Evolutionary conservation across 2,888 invertebrate genomes (phyloP).

Genomic region (Chrysotoxum bicinctum): DNA sequence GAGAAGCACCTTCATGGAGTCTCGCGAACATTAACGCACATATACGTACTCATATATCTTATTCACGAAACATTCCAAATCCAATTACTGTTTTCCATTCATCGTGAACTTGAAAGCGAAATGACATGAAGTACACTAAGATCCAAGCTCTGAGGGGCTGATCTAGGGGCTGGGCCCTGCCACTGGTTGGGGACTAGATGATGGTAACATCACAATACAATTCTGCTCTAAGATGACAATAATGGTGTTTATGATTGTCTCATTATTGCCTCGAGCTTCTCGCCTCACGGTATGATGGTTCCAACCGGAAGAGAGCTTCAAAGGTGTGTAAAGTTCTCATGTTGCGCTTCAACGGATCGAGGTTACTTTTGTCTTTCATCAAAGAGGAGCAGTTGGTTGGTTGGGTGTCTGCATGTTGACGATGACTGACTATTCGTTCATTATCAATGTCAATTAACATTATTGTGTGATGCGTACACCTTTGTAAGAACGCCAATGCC

Average conservation of each 20-base stretch:
- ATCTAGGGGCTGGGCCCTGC: background rate
- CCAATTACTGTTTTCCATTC: slow-evolving; percentile 53
- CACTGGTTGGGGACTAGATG: too few species aligned
- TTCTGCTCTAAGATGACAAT: slow-evolving; percentile 47
- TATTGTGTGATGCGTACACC: slow-evolving; percentile 42
- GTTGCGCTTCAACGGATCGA: slow-evolving; percentile 51
- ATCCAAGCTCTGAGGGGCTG: slow-evolving; percentile 8
- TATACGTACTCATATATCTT: slow-evolving; percentile 9
- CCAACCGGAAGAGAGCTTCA: slow-evolving; percentile 60
- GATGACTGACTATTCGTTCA: slow-evolving; percentile 64
- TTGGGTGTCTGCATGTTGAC: background rate
- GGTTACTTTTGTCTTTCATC: slow-evolving; percentile 26
- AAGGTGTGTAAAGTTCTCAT: slow-evolving; percentile 57
- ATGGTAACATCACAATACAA: background rate
- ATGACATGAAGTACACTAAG: slow-evolving; percentile 8
- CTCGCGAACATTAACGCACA: background rate
- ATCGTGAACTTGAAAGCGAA: slow-evolving; percentile 65
- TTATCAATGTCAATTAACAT: slow-evolving; percentile 71
- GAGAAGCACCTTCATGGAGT: background rate
- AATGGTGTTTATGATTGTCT: slow-evolving; percentile 62
- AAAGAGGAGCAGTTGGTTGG: background rate
- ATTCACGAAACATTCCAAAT: slow-evolving; percentile 24
- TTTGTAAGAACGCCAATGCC: slow-evolving; percentile 32
- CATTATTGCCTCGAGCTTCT: slow-evolving; percentile 44
- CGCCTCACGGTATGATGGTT: slow-evolving; percentile 20